Percentiles rank a stretch among this genome's conserved stretches.
Conservation (phyloP, 2,888 invertebrate genomes). For the Bembecia ichneumoniformis region DNA sequence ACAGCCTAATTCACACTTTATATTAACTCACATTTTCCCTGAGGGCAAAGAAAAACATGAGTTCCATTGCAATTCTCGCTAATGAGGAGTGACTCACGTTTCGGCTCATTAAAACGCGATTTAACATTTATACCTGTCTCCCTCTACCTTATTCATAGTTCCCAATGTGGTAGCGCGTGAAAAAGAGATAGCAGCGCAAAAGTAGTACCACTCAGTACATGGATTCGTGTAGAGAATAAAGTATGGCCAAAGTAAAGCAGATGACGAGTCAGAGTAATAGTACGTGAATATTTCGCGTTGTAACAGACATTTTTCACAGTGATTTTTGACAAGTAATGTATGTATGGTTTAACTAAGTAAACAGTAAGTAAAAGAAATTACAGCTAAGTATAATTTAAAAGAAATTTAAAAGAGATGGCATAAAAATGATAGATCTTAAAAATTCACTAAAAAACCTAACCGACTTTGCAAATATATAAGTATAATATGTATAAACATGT, state of each 20-base stretch:
- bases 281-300: constrained; percentile 1
- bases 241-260: constrained; percentile 28
- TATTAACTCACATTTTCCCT: background rate
- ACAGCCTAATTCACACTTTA: too few relatives aligned
- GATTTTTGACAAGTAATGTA: too few relatives aligned
- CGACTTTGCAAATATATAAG: too few relatives aligned
- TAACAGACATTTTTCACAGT: constrained; percentile 3
- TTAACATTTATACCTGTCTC: constrained; percentile 15
- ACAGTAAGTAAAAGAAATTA: too few relatives aligned
- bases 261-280: constrained; percentile 21
- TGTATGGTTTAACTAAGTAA: too few relatives aligned
- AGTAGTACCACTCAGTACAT: constrained; percentile 19
- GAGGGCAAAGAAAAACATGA: background rate
- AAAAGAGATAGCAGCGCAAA: constrained; percentile 5
- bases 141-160: constrained; percentile 26
- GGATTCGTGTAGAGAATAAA: constrained; percentile 35
- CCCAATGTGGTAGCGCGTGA: constrained; percentile 4
- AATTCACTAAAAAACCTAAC: too few relatives aligned
- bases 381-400: too few relatives aligned
- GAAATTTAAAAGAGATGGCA: too few relatives aligned
- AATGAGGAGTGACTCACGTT: background rate
- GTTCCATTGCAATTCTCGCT: background rate
- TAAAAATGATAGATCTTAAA: too few relatives aligned
- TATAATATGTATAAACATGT: too few relatives aligned
- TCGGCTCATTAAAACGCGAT: background rate